Percentiles rank a stretch among this genome's conserved stretches.
Evolutionary conservation across 37 sponge, comb jelly and placozoan species (phyloP).

Genomic region (Chondrosia reniformis): DNA sequence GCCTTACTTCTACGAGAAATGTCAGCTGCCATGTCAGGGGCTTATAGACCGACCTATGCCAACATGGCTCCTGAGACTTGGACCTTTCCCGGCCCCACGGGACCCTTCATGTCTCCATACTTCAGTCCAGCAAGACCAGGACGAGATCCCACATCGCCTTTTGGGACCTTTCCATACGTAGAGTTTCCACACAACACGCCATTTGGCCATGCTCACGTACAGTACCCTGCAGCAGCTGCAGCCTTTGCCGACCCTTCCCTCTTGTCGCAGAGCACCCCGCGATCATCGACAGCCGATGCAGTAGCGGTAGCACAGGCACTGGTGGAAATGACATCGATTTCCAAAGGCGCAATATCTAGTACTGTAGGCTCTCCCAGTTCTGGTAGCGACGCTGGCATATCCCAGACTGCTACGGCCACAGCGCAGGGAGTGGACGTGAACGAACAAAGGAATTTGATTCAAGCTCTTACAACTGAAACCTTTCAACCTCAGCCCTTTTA

Average conservation of each 20-base stretch:
- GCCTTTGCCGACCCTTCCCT: conserved; percentile 12
- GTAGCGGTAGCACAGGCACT: conserved; percentile 16
- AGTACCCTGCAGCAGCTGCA: neutral
- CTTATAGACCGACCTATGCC: neutral
- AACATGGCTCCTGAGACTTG: conserved; percentile 13
- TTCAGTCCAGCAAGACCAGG: conserved; percentile 1
- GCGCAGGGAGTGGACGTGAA: neutral
- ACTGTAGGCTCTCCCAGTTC: conserved; percentile 12
- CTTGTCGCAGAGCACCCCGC: no score
- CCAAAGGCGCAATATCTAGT: neutral
- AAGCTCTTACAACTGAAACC: conserved; percentile 8
- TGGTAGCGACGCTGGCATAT: neutral
- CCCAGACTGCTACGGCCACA: neutral
- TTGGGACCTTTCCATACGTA: neutral
- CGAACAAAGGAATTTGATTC: neutral
- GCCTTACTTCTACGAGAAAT: conserved; percentile 17
- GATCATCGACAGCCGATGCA: conserved; percentile 15
- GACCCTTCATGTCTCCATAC: conserved; percentile 21
- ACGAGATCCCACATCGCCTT: conserved; percentile 14
- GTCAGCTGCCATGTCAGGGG: conserved; percentile 24
- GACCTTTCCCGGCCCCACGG: conserved; percentile 5
- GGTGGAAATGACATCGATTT: neutral
- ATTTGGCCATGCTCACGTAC: neutral
- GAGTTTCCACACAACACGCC: neutral
- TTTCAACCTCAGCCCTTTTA: conserved; percentile 8